Evolutionary conservation across 2,888 invertebrate species (phyloP).

Genomic region (Hypselothyrea guttata): DNA sequence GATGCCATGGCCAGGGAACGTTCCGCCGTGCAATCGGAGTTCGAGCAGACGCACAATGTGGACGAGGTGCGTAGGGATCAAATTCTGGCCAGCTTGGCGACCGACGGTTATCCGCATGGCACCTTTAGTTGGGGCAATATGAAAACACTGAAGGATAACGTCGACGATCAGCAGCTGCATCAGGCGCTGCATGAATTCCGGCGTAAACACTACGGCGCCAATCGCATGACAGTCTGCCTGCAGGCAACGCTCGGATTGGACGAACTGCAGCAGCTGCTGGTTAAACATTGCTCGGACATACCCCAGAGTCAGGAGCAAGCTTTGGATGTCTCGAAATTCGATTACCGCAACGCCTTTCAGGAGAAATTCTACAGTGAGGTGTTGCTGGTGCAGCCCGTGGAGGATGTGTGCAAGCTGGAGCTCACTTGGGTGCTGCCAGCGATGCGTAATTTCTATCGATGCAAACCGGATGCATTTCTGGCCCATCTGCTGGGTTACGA

Average conservation of each 20-base stretch:
- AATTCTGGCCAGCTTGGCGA: conserved; percentile 87
- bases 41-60: conserved; percentile 89
- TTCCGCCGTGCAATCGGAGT: conserved; percentile 94
- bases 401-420: conserved; percentile 87
- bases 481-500: conserved; percentile 92
- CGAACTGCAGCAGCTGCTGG: conserved; percentile 76
- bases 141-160: conserved; percentile 87
- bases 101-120: conserved; percentile 86
- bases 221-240: conserved; percentile 93
- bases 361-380: conserved; percentile 75
- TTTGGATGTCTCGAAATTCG: conserved; percentile 84
- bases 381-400: conserved; percentile 89
- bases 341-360: conserved; percentile 75
- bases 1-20: conserved; percentile 93
- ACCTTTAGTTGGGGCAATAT: conserved; percentile 94
- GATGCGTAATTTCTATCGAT: conserved; percentile 72
- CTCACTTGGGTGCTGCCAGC: conserved; percentile 81
- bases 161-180: conserved; percentile 87
- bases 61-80: conserved; percentile 91
- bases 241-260: conserved; percentile 84
- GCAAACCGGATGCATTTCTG: conserved; percentile 86
- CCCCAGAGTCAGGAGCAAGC: conserved; percentile 86
- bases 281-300: conserved; percentile 87
- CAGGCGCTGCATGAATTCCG: conserved; percentile 88
- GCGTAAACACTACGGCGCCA: conserved; percentile 90